These are phyloP conservation scores for Anoplophora glabripennis DNA, from an alignment of 1,140 invertebrate species.

Conservation along the genomic window DNA sequence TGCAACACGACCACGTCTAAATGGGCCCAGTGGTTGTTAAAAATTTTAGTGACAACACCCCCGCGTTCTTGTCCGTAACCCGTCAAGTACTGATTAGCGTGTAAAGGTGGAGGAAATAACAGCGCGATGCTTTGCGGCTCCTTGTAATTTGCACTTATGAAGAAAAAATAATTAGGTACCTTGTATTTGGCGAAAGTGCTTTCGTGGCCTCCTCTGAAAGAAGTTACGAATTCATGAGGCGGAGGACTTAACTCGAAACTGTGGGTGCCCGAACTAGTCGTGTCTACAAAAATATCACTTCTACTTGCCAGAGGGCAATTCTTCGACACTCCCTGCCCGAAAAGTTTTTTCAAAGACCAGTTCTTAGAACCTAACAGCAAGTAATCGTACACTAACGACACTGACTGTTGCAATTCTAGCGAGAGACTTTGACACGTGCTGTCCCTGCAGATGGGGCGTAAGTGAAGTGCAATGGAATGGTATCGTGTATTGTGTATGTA, in stretches of 20 bases:
- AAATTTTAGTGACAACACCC: constrained; percentile 76
- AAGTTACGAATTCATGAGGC: constrained; percentile 57
- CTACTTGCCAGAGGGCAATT: constrained; percentile 74
- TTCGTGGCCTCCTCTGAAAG: constrained; percentile 64
- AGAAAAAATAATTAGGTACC: constrained; percentile 62
- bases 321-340: constrained; percentile 76
- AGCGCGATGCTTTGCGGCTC: constrained; percentile 52
- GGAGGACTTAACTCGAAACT: constrained; percentile 58
- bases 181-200: constrained; percentile 68
- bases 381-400: constrained; percentile 82
- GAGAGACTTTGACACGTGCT: constrained; percentile 61
- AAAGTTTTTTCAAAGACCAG: constrained; percentile 84
- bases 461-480: constrained; percentile 85
- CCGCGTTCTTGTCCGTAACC: constrained; percentile 86
- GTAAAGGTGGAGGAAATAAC: constrained; percentile 64
- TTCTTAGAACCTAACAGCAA: constrained; percentile 63
- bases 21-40: constrained; percentile 70
- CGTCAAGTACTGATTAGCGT: constrained; percentile 77
- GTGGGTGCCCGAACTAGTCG: constrained; percentile 61
- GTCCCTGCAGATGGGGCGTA: constrained; percentile 72
- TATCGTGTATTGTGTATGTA: constrained; percentile 91
- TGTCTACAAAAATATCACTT: constrained; percentile 82
- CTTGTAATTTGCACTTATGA: constrained; percentile 60
- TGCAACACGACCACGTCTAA: constrained; percentile 71
- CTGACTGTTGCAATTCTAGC: constrained; percentile 78